Evolutionary conservation across 2,113 vertebrate species (phyloP).

Genomic region (Psilopogon haemacephalus): DNA sequence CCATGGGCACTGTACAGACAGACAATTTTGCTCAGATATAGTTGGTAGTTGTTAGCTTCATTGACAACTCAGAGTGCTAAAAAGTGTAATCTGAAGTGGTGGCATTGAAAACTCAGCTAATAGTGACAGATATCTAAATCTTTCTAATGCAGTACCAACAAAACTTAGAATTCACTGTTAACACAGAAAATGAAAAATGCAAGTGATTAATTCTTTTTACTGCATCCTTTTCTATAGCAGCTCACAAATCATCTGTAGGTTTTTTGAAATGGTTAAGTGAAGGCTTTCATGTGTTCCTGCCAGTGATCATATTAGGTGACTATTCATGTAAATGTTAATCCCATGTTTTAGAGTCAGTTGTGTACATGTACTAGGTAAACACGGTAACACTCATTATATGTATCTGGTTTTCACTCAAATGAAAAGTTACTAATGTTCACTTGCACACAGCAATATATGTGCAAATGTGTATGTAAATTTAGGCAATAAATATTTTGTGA

Average conservation of each 20-base stretch:
- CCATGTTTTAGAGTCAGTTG: not conserved
- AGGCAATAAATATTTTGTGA: not conserved
- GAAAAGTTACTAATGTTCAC: not conserved
- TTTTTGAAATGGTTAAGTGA: not conserved
- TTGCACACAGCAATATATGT: not conserved
- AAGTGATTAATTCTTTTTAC: not conserved
- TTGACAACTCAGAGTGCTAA: not conserved
- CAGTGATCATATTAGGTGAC: not conserved
- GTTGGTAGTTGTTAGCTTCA: not conserved
- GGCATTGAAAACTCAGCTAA: not conserved
- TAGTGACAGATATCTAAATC: not conserved
- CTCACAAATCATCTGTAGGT: not conserved
- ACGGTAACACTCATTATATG: not conserved
- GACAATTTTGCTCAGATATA: not conserved
- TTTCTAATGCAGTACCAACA: not conserved
- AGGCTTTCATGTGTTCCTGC: not conserved
- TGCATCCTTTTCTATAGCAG: not conserved
- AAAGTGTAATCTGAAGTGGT: not conserved
- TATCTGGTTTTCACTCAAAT: not conserved
- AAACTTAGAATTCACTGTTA: not conserved
- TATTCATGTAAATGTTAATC: not conserved
- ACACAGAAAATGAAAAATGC: not conserved
- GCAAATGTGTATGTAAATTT: not conserved
- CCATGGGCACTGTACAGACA: not conserved
- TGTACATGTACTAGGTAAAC: not conserved